phyloP scores from a whole-genome alignment of 2,888 invertebrate genomes.

The Phalera bucephala region DNA sequence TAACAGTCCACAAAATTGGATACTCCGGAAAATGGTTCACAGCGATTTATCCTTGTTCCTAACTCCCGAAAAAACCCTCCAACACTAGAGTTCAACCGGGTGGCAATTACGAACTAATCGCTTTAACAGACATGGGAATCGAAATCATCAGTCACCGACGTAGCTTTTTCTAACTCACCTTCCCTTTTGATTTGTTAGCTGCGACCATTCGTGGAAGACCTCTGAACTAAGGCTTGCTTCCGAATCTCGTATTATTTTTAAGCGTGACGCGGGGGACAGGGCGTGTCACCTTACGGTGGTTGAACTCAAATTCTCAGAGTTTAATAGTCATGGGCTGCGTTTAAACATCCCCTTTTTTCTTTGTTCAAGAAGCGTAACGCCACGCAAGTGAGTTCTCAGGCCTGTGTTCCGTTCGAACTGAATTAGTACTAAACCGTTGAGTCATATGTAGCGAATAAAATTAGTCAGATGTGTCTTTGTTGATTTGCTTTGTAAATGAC shows the following conservation, averaged over 20 bases:
- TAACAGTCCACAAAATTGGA: constrained; percentile 21
- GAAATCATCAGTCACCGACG: constrained; percentile 47
- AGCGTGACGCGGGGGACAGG: constrained; percentile 28
- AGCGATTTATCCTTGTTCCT: constrained; percentile 22
- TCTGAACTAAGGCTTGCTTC: constrained; percentile 29
- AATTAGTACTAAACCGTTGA: constrained; percentile 54
- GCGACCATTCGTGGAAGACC: constrained; percentile 39
- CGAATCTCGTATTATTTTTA: constrained; percentile 20
- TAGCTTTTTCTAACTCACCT: constrained; percentile 47
- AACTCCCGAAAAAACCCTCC: constrained; percentile 19
- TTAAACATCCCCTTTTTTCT: constrained; percentile 70
- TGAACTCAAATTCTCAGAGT: constrained; percentile 56
- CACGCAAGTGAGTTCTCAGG: constrained; percentile 73
- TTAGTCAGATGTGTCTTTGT: constrained; percentile 59
- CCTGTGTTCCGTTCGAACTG: constrained; percentile 44
- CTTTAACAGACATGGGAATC: constrained; percentile 57
- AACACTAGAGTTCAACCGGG: constrained; percentile 21
- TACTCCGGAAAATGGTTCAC: constrained; percentile 20
- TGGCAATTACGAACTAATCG: constrained; percentile 42
- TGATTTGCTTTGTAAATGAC: constrained; percentile 38
- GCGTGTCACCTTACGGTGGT: constrained; percentile 49
- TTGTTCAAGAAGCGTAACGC: constrained; percentile 74
- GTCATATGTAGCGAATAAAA: constrained; percentile 49
- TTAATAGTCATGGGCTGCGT: constrained; percentile 58
- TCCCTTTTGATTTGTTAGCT: constrained; percentile 46